Conservation (phyloP, 2,113 vertebrate species). For the Hystrix brachyura region DNA sequence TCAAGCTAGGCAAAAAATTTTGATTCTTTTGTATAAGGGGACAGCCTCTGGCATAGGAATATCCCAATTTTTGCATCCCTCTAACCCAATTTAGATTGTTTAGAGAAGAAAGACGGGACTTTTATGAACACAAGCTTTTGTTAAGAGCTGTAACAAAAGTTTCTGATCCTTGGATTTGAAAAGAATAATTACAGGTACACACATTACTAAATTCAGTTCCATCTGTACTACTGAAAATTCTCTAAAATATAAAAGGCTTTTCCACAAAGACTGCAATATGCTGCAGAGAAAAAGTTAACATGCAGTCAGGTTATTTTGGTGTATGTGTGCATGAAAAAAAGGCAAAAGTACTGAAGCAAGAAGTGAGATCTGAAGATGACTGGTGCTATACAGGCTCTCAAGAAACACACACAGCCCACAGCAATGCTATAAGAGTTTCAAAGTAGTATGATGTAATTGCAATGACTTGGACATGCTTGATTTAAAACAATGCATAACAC, state of each 20-base stretch:
- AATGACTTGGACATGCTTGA: constrained; percentile 93
- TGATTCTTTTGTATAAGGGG: constrained; percentile 69
- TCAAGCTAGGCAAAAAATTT: constrained; percentile 80
- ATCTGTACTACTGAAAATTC: constrained; percentile 86
- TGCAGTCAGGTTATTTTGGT: constrained; percentile 93
- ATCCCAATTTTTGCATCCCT: constrained; percentile 75
- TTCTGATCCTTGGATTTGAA: constrained; percentile 85
- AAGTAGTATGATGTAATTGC: constrained; percentile 91
- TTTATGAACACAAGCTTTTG: constrained; percentile 81
- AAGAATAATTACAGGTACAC: constrained; percentile 75
- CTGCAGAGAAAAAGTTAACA: constrained; percentile 93
- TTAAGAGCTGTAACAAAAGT: constrained; percentile 82
- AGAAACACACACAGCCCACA: constrained; percentile 96
- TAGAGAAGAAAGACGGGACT: constrained; percentile 69
- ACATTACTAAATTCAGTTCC: constrained; percentile 91
- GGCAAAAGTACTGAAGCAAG: constrained; percentile 93
- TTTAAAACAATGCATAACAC: constrained; percentile 88
- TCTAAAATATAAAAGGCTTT: constrained; percentile 91
- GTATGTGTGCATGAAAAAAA: constrained; percentile 95
- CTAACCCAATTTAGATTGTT: constrained; percentile 83
- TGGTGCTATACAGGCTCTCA: constrained; percentile 94
- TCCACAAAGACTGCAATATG: constrained; percentile 92
- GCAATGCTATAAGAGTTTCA: constrained; percentile 91
- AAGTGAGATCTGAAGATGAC: constrained; percentile 93
- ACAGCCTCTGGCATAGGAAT: constrained; percentile 85